These are phyloP conservation scores for Acronicta aceris DNA, from an alignment of 2,888 invertebrate species.

Conservation along the genomic window DNA sequence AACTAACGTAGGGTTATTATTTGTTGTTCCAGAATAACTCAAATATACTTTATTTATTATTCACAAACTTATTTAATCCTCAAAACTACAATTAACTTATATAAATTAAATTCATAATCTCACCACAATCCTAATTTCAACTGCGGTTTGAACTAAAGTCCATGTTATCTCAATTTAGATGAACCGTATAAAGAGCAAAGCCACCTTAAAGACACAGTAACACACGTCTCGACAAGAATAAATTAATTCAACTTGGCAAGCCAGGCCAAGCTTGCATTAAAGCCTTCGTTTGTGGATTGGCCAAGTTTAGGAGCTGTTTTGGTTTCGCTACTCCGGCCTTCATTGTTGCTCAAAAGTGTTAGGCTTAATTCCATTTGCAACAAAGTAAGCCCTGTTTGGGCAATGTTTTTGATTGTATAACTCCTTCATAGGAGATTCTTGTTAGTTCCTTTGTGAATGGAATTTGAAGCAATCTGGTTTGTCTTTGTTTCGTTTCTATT, in stretches of 20 bases:
- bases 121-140: slow-evolving; percentile 3
- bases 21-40: too few species aligned
- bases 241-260: slow-evolving; percentile 52
- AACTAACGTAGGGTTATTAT: too few species aligned
- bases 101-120: slow-evolving; percentile 12
- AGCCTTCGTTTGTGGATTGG: slow-evolving; percentile 19
- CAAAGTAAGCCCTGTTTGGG: slow-evolving; percentile 14
- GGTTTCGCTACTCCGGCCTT: slow-evolving; percentile 7
- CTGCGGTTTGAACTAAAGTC: slow-evolving; percentile 7
- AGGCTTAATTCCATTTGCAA: slow-evolving; percentile 32
- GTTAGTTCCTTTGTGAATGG: slow-evolving; percentile 9
- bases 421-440: slow-evolving; percentile 18
- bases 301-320: slow-evolving; percentile 29
- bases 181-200: slow-evolving; percentile 19
- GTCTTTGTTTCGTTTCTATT: neutral
- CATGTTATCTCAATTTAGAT: slow-evolving; percentile 15
- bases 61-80: too few species aligned
- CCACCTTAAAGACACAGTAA: slow-evolving; percentile 19
- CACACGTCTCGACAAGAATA: slow-evolving; percentile 24
- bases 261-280: slow-evolving; percentile 44
- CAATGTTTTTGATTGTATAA: slow-evolving; percentile 14
- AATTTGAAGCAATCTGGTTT: slow-evolving; percentile 8
- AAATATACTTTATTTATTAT: too few species aligned
- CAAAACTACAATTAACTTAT: neutral
- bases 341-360: slow-evolving; percentile 36